Base-by-base conservation (phyloP, 2,888 invertebrate genomes). In the Epiblema foenella region DNA sequence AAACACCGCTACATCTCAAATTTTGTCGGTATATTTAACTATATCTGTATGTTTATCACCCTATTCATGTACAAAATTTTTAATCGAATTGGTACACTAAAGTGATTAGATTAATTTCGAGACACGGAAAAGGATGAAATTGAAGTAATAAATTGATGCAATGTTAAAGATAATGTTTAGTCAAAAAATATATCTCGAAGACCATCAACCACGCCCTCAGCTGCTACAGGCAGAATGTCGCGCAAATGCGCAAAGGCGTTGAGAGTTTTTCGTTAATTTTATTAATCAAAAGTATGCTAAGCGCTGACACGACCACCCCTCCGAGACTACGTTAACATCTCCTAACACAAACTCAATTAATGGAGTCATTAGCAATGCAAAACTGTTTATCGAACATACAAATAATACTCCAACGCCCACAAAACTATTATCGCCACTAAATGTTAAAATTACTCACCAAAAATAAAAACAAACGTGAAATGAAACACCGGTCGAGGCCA, bases 281-380 rank as follows among this genome's bases (percentile, higher is more conserved):
- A 42, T 39, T 63, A 63, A 52, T 63, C 37, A 84, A 82, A 89
- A 87, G 89, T 84, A 87, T 87, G 89, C 88, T 84, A 86, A 88
- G 87, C 88, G 88, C 85, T 88, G 86, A 89, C 86, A 86, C 83
- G 81, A 84, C 82, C 80, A 83, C 82, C 82, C 80, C 79, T 83
- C 39, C 46, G 82, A 83, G 79, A 81, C 88, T 86, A 86, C 87
- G 87, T 85, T 86, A 46, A 46, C 87, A 87, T 82, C 79, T 75
- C 78, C 78, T 76, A 81, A 84, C 80, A 83, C 79, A 75, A 77
- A 77, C 74, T 66, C 73, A 74, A 66, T 65, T 66, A 69, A 65
- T 58, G 49, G 57, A 64, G 69, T 68, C 72, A 75, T 78, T 74
- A 77, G 78, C 78, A 75, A 80, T 76, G 79, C 74, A 73, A 74